phyloP scores from a whole-genome alignment of 1,140 invertebrate genomes.

The Pseudomyrmex sp. region DNA sequence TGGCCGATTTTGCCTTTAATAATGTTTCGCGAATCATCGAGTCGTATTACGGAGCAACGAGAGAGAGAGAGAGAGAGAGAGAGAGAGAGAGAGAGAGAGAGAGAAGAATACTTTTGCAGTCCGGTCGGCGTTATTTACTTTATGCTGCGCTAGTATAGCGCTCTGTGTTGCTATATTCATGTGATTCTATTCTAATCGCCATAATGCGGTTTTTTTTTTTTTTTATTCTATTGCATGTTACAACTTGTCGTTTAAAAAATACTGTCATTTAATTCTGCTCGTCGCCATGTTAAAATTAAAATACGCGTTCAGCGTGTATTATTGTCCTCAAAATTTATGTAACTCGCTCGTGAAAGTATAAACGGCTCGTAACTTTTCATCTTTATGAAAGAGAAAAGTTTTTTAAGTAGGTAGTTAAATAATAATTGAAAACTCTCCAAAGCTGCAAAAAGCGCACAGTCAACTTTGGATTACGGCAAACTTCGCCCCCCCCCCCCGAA shows the following conservation, averaged over 20 bases:
- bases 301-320: not conserved
- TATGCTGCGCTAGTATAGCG: not conserved
- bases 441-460: conserved; percentile 7
- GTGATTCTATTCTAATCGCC: not conserved
- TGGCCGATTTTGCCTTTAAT: conserved; percentile 41
- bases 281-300: not conserved
- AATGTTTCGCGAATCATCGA: conserved; percentile 56
- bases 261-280: not conserved
- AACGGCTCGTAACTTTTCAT: not conserved
- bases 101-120: not conserved
- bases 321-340: not conserved
- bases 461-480: not conserved
- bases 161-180: not conserved
- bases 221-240: not conserved
- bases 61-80: not conserved
- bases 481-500: not conserved
- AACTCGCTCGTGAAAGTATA: not conserved
- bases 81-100: too few relatives aligned
- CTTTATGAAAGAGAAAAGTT: not conserved
- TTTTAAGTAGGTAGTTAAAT: not conserved
- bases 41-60: conserved; percentile 37
- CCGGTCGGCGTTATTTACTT: conserved; percentile 28
- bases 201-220: not conserved
- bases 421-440: not conserved
- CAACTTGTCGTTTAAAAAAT: not conserved